Evolutionary conservation across 2,113 vertebrate species (phyloP).

Genomic region (Lutjanus erythropterus): DNA sequence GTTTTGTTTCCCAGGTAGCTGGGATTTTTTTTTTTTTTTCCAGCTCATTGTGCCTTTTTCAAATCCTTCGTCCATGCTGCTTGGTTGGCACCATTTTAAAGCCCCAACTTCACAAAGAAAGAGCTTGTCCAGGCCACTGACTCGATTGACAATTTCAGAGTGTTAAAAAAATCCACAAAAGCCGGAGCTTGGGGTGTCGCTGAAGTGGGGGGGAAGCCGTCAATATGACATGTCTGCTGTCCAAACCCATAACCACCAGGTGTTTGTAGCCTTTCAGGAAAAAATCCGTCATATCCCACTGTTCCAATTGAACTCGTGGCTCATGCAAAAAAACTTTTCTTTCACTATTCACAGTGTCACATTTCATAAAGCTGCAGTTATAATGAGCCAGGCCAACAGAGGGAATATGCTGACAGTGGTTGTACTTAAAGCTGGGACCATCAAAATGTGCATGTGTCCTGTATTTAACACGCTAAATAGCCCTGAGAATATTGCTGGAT

Average conservation of each 20-base stretch:
- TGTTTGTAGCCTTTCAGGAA: conserved; percentile 72
- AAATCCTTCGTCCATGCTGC: conserved; percentile 75
- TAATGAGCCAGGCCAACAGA: conserved; percentile 54
- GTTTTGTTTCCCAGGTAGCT: conserved; percentile 84
- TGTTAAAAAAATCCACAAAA: conserved; percentile 81
- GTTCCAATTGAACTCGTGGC: conserved; percentile 55
- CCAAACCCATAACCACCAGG: conserved; percentile 71
- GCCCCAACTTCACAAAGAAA: conserved; percentile 71
- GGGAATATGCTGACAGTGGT: conserved; percentile 36
- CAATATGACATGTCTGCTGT: conserved; percentile 76
- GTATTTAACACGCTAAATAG: conserved; percentile 37
- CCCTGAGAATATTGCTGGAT: background rate
- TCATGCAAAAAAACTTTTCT: conserved; percentile 27
- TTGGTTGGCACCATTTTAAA: conserved; percentile 83
- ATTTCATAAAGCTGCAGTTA: conserved; percentile 62
- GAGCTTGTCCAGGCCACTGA: conserved; percentile 84
- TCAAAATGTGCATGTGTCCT: conserved; percentile 23
- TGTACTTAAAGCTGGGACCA: conserved; percentile 1
- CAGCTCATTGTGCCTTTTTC: conserved; percentile 79
- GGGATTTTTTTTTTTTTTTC: conserved; percentile 42
- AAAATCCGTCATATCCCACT: conserved; percentile 66
- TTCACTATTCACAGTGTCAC: conserved; percentile 60
- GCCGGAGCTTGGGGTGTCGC: conserved; percentile 61
- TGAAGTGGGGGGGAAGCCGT: conserved; percentile 57
- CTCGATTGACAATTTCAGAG: conserved; percentile 84